Evolutionary conservation across 2,113 vertebrate genomes (phyloP), one percentile per base, ranked within the genome.

Genomic region (Lasiurus borealis): DNA sequence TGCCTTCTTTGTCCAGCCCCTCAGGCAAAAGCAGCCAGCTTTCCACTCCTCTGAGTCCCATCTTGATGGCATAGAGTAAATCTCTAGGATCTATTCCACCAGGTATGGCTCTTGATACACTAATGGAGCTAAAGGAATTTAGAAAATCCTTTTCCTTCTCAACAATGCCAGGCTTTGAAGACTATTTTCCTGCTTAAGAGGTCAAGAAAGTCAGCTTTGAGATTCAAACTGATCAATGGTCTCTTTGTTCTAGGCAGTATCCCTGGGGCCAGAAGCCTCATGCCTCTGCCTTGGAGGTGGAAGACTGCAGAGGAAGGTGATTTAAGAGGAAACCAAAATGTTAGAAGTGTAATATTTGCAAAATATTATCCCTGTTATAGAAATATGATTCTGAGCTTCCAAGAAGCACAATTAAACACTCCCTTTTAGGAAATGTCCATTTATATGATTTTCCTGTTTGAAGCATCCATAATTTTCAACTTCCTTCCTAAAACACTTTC

Each of bases 151-250:
- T 94, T 96, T 89, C 95, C 94, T 95, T 97, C 96, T 97, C 94
- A 95, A 95, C 96, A 97, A 95, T 96, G 94, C 85, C 76, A 95
- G 94, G 91, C 96, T 97, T 97, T 97, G 97, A 97, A 97, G 96
- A 97, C 68, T 91, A 96, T 97, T 97, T 97, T 95, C 97, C 96
- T 97, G 95, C 96, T 97, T 97, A 97, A 96, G 96, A 97, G 96
- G 97, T 97, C 96, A 96, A 95, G 91, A 94, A 85, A 96, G 96
- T 97, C 97, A 97, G 95, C 96, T 95, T 92, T 97, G 94, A 97
- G 96, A 95, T 97, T 97, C 94, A 91, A 89, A 88, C 95, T 97
- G 97, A 97, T 97, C 97, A 97, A 97, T 97, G 97, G 92, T 93
- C 94, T 97, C 97, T 97, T 97, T 97, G 96, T 97, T 97, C 96